These are phyloP conservation scores for Mesocentrotus franciscanus DNA, from an alignment of 53 echinoderm and acorn worm species.

Conservation along the genomic window DNA sequence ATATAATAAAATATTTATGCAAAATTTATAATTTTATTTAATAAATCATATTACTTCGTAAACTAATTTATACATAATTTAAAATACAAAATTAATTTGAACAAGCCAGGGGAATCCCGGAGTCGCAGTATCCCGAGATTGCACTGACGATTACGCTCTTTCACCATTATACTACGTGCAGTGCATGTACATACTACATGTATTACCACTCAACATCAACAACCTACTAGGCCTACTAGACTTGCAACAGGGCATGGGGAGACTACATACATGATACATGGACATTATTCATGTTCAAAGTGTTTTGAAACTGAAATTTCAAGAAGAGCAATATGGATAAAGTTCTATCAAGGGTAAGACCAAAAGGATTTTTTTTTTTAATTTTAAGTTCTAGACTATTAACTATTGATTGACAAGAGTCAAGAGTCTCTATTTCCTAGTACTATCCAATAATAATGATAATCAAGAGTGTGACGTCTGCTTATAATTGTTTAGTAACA, in stretches of 20 bases:
- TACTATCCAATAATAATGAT: too few species aligned
- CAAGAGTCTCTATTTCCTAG: too few species aligned
- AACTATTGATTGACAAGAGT: too few species aligned
- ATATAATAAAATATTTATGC: background rate
- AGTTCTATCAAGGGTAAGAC: slow-evolving; percentile 5
- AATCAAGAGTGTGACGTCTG: too few species aligned
- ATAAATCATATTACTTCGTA: background rate
- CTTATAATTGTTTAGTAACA: too few species aligned
- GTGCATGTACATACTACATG: too few species aligned
- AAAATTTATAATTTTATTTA: background rate
- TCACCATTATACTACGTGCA: too few species aligned
- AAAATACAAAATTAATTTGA: background rate
- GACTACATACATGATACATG: background rate
- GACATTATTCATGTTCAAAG: background rate
- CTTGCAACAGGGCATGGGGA: background rate
- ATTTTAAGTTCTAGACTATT: too few species aligned
- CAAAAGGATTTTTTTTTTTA: too few species aligned
- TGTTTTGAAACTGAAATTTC: background rate
- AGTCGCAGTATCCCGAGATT: background rate
- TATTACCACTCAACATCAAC: too few species aligned
- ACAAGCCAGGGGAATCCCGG: slow-evolving; percentile 38
- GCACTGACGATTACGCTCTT: too few species aligned
- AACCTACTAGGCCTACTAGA: too few species aligned
- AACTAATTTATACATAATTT: background rate
- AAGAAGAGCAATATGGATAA: background rate